Base-by-base conservation (phyloP, 2,888 invertebrate species). In the Sisyra terminalis region DNA sequence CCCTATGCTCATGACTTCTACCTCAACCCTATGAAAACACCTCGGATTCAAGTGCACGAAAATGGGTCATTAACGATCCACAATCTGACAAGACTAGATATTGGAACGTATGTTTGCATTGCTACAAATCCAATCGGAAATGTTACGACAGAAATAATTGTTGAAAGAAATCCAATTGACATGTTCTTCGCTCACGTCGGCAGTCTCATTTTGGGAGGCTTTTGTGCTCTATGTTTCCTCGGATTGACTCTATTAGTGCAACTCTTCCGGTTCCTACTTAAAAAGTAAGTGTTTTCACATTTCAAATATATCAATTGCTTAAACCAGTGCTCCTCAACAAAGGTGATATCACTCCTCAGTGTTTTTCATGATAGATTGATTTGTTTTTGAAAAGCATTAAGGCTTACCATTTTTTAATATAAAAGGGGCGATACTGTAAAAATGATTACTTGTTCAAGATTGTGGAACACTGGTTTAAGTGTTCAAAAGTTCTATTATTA, bases 81-180 rank as follows among this genome's bases (percentile, higher is more conserved):
- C 44, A 70, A 74, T 50, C 70, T 84, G 45, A 75, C 78, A 32
- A 72, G 84, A 50, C 75, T 78, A 55, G 89, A 90, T 63, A 81
- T 83, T 51, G 92, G 92, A 42, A 66, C 74, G 18, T 94, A 93
- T 65, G 73, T 76, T 46, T 94, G 93, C 58, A 78, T 79, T 56
- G 90, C 86, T 34, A 74, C 80, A 53, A 92, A 92, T 65, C 78
- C 86, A 11, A 70, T 83, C 48, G 83, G 82, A 42, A 89, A 88
- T 58, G 66, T 73, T 24, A 81, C 88, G 2, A 73, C 75, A 37
- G 75, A 76, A 52, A 77, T 92, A 18, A 62, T 79, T 40, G 67
- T 90, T 43, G 80, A 81, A 57, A 80, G 93, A 57, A 87, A 92
- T 62, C 89, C 90, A 13, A 73, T 80, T 54, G 79, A 86, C 45